A percentile compares a stretch with the other conserved stretches of the same genome.
phyloP scores from a whole-genome alignment of 1,140 invertebrate genomes.

The Bombus cullumanus region DNA sequence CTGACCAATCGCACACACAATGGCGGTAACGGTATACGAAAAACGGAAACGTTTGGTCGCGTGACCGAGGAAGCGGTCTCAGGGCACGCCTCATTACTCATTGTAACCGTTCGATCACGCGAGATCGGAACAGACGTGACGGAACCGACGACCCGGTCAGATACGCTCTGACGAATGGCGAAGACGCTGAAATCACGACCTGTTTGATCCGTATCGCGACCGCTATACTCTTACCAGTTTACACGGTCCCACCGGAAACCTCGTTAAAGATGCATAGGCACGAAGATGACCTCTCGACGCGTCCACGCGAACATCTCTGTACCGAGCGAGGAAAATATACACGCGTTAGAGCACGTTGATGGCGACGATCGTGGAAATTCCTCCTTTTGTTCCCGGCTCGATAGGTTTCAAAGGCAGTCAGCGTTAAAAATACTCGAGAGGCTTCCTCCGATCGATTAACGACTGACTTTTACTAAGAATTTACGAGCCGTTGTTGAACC shows the following conservation, averaged over 20 bases:
- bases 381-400: conserved; percentile 5
- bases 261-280: background rate
- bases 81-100: conserved; percentile 45
- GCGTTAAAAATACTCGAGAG: conserved; percentile 42
- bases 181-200: conserved; percentile 30
- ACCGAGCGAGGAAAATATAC: conserved; percentile 8
- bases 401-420: conserved; percentile 29
- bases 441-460: conserved; percentile 42
- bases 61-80: conserved; percentile 38
- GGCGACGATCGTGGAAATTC: conserved; percentile 26
- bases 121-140: conserved; percentile 49
- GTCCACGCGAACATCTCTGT: background rate
- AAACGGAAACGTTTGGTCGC: conserved; percentile 38
- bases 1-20: conserved; percentile 16
- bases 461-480: conserved; percentile 42
- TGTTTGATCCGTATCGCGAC: conserved; percentile 25
- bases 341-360: background rate
- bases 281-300: conserved; percentile 16
- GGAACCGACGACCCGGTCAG: conserved; percentile 24
- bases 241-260: background rate
- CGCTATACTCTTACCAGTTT: background rate
- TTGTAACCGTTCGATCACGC: conserved; percentile 58
- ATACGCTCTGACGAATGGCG: conserved; percentile 43
- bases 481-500: conserved; percentile 28
- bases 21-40: conserved; percentile 11